phyloP scores from a whole-genome alignment of 2,888 invertebrate genomes.

The Allygus modestus region DNA sequence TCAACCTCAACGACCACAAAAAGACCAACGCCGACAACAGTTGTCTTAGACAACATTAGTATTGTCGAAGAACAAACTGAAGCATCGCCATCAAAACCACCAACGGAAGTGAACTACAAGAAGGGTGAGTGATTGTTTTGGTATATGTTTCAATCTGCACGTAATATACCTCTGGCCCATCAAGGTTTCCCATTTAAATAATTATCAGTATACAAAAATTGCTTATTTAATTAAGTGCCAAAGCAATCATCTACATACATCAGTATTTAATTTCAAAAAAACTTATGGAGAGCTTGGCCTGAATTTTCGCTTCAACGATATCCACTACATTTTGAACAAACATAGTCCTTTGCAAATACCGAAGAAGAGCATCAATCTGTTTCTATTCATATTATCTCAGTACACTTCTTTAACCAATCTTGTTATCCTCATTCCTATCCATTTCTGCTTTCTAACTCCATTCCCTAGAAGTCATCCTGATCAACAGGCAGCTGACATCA shows the following conservation, averaged over 20 bases:
- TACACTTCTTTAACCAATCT: background rate
- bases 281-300: slow-evolving; percentile 4
- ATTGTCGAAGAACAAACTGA: slow-evolving; percentile 61
- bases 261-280: slow-evolving; percentile 25
- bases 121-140: slow-evolving; percentile 73
- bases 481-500: slow-evolving; percentile 38
- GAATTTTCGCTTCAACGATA: background rate
- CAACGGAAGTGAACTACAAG: slow-evolving; percentile 73
- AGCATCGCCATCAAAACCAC: slow-evolving; percentile 61
- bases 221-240: background rate
- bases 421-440: slow-evolving; percentile 28
- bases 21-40: slow-evolving; percentile 75
- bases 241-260: slow-evolving; percentile 13
- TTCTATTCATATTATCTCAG: slow-evolving; percentile 32
- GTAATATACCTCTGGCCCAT: slow-evolving; percentile 35
- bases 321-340: slow-evolving; percentile 3
- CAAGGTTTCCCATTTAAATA: slow-evolving; percentile 21
- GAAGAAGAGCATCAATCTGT: slow-evolving; percentile 17
- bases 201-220: background rate
- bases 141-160: slow-evolving; percentile 53
- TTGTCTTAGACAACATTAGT: slow-evolving; percentile 71
- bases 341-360: slow-evolving; percentile 38
- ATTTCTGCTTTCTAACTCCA: slow-evolving; percentile 13
- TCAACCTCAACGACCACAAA: slow-evolving; percentile 73
- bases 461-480: slow-evolving; percentile 22